phyloP scores from a whole-genome alignment of 2,888 invertebrate genomes.

The Chrysolina oricalcia region DNA sequence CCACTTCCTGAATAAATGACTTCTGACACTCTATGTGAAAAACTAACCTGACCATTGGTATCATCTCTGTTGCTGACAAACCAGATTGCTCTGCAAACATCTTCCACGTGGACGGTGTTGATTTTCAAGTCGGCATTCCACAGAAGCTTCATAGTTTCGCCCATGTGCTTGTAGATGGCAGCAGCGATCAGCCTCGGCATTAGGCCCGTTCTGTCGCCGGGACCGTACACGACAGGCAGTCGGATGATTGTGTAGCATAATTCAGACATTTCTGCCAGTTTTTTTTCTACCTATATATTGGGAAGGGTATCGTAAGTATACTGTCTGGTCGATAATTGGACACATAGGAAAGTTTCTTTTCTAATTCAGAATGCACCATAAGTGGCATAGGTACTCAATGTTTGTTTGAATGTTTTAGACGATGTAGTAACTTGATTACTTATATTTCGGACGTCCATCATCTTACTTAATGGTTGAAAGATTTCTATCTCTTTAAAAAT shows the following conservation, averaged over 20 bases:
- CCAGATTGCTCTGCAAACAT: slow-evolving; percentile 89
- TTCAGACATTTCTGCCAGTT: slow-evolving; percentile 79
- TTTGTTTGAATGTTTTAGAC: too few relatives aligned
- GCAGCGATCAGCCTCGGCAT: slow-evolving; percentile 90
- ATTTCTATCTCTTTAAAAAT: too few relatives aligned
- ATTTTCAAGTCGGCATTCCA: slow-evolving; percentile 90
- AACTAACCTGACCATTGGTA: slow-evolving; percentile 64
- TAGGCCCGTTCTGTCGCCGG: slow-evolving; percentile 87
- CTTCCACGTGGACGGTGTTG: slow-evolving; percentile 91
- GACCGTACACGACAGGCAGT: slow-evolving; percentile 90
- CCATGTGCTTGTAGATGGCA: slow-evolving; percentile 89
- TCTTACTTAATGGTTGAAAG: too few relatives aligned
- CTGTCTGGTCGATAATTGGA: too few relatives aligned
- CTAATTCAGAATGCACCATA: too few relatives aligned
- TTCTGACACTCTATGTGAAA: neutral
- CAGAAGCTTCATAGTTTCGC: slow-evolving; percentile 92
- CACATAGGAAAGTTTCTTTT: too few relatives aligned
- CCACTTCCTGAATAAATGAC: neutral
- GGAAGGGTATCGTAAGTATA: too few relatives aligned
- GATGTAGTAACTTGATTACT: too few relatives aligned
- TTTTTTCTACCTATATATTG: slow-evolving; percentile 79
- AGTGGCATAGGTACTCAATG: too few relatives aligned
- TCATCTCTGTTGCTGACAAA: slow-evolving; percentile 73
- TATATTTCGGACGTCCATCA: too few relatives aligned
- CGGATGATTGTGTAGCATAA: slow-evolving; percentile 86